phyloP scores from a whole-genome alignment of 2,888 invertebrate species.

The Cacoxenus indagator region DNA sequence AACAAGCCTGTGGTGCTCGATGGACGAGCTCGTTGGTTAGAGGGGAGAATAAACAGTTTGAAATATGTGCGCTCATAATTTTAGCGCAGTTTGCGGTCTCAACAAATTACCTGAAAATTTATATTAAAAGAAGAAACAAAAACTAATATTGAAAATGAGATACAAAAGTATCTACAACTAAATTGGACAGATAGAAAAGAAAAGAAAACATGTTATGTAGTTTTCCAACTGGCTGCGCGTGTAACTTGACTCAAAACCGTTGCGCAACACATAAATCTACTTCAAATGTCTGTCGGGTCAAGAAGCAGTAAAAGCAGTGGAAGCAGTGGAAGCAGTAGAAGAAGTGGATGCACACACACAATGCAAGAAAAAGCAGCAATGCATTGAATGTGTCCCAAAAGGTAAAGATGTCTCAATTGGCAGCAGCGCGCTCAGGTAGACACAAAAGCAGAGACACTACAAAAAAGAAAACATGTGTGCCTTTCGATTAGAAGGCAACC shows the following conservation, averaged over 20 bases:
- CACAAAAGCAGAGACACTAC: background rate
- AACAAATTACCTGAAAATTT: conserved; percentile 58
- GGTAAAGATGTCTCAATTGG: conserved; percentile 5
- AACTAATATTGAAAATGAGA: conserved; percentile 21
- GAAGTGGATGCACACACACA: background rate
- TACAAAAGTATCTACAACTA: background rate
- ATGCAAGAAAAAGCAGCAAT: background rate
- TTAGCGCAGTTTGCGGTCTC: conserved; percentile 32
- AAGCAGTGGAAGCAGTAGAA: conserved; percentile 1
- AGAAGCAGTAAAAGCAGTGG: background rate
- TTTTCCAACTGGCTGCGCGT: conserved; percentile 2
- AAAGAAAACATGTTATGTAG: background rate
- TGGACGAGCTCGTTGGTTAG: background rate
- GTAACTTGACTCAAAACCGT: background rate
- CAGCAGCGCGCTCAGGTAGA: background rate
- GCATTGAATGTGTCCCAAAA: background rate
- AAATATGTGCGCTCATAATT: conserved; percentile 32
- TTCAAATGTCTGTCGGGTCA: background rate
- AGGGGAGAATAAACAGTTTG: conserved; percentile 24
- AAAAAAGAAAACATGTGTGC: background rate
- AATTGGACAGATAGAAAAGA: background rate
- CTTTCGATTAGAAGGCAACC: background rate
- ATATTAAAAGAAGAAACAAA: conserved; percentile 14
- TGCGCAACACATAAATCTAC: conserved; percentile 40
- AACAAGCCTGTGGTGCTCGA: background rate